Percentiles rank a stretch among this genome's conserved stretches.
These are phyloP conservation scores for Eristalinus sepulchralis DNA, from an alignment of 2,888 invertebrate genomes.

Conservation along the genomic window DNA sequence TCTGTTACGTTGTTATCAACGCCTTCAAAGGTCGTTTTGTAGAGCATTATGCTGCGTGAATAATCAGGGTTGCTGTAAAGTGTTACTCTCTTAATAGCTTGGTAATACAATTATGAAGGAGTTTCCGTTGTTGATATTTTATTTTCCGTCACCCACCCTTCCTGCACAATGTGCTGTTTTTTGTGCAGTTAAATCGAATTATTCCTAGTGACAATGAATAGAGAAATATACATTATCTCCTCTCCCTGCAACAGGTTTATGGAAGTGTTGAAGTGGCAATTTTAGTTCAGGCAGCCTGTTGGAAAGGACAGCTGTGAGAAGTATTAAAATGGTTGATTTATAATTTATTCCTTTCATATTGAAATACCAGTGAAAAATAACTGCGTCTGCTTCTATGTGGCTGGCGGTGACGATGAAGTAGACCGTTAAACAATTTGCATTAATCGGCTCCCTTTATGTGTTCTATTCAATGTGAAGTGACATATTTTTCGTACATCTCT, in stretches of 20 bases:
- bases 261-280: neutral
- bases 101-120: slow-evolving; percentile 51
- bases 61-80: slow-evolving; percentile 34
- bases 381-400: neutral
- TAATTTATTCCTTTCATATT: neutral
- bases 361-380: neutral
- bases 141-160: neutral
- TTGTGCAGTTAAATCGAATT: neutral
- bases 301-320: no score
- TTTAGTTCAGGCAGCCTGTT: neutral
- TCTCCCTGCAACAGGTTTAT: neutral
- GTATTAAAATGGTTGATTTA: no score
- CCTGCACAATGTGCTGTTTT: neutral
- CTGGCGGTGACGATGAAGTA: neutral
- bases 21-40: slow-evolving; percentile 16
- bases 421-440: neutral
- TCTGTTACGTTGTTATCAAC: neutral
- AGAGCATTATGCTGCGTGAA: slow-evolving; percentile 49
- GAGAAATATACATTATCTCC: neutral
- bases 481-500: neutral
- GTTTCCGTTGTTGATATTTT: neutral
- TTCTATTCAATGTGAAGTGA: neutral
- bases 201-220: neutral
- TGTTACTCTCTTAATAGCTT: slow-evolving; percentile 46
- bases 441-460: neutral